These are phyloP conservation scores for Arion vulgaris DNA, from an alignment of 1,140 invertebrate genomes.

Conservation along the genomic window DNA sequence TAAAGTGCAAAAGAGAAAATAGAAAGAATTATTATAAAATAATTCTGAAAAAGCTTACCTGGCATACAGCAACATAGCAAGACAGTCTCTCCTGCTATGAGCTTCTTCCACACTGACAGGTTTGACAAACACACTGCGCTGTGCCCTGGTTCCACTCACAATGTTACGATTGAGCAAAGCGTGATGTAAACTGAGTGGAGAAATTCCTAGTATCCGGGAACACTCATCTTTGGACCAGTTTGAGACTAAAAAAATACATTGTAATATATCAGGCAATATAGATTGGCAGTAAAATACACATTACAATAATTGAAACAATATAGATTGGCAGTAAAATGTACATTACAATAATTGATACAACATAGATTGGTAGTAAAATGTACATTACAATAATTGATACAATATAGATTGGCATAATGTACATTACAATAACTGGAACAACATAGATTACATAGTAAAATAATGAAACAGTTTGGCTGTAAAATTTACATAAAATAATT, in stretches of 20 bases:
- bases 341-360: too few relatives aligned
- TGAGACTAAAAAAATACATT: slow-evolving; percentile 34
- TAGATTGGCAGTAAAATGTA: too few relatives aligned
- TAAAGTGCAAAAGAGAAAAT: background rate
- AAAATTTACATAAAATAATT: too few relatives aligned
- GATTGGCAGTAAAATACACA: too few relatives aligned
- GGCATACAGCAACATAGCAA: slow-evolving; percentile 81
- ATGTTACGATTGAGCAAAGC: slow-evolving; percentile 79
- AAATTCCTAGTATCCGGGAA: slow-evolving; percentile 78
- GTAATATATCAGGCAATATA: background rate
- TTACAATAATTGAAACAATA: too few relatives aligned
- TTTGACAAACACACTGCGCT: slow-evolving; percentile 78
- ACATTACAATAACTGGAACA: too few relatives aligned
- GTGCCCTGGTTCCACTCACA: slow-evolving; percentile 79
- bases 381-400: too few relatives aligned
- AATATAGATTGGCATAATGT: too few relatives aligned
- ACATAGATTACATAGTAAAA: too few relatives aligned
- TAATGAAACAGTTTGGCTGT: too few relatives aligned
- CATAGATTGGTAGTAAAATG: too few relatives aligned
- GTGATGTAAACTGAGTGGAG: slow-evolving; percentile 75
- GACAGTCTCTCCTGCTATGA: slow-evolving; percentile 78
- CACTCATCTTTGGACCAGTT: slow-evolving; percentile 77
- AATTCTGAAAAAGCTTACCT: slow-evolving; percentile 62
- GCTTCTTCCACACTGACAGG: slow-evolving; percentile 80
- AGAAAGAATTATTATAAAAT: background rate